Evolutionary conservation across 2,888 invertebrate genomes (phyloP).

Genomic region (Cryptocephalus primarius): DNA sequence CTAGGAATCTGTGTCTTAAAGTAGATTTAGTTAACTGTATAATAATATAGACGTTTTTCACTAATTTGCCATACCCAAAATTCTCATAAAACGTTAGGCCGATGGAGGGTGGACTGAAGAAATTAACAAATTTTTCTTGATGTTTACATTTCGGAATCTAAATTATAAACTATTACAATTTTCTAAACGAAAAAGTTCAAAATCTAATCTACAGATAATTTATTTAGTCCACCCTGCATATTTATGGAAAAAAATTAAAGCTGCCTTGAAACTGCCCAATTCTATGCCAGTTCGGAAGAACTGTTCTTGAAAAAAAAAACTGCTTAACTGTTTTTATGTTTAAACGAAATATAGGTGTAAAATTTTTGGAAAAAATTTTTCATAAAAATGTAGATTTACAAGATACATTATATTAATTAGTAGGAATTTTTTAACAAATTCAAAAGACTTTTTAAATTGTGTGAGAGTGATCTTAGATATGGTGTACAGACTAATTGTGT

Average conservation of each 20-base stretch:
- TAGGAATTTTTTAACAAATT: slow-evolving; percentile 34
- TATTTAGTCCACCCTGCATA: neutral
- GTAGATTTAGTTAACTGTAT: slow-evolving; percentile 6
- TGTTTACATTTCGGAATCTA: too few relatives aligned
- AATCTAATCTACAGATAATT: neutral
- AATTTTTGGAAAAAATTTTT: slow-evolving; percentile 5
- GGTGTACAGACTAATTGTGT: slow-evolving; percentile 1
- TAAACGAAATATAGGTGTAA: slow-evolving; percentile 8
- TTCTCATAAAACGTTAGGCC: too few relatives aligned
- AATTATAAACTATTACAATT: too few relatives aligned
- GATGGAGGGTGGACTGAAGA: too few relatives aligned
- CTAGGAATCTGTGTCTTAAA: slow-evolving; percentile 4
- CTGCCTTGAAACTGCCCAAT: slow-evolving; percentile 14
- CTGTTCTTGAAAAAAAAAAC: neutral
- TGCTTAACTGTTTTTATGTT: slow-evolving; percentile 9
- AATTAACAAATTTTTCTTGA: too few relatives aligned
- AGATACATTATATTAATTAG: slow-evolving; percentile 9
- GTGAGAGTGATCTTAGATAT: slow-evolving; percentile 25
- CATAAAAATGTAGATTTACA: slow-evolving; percentile 8
- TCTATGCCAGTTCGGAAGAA: slow-evolving; percentile 1
- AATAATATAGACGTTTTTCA: slow-evolving; percentile 2
- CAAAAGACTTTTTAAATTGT: slow-evolving; percentile 34
- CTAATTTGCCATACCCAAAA: slow-evolving; percentile 23
- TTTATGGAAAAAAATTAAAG: slow-evolving; percentile 1
- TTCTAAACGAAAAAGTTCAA: neutral